A percentile compares a stretch with the other conserved stretches of the same genome.
These are phyloP conservation scores for Cataglyphis albicans DNA, from an alignment of 2,888 invertebrate species.

Conservation along the genomic window DNA sequence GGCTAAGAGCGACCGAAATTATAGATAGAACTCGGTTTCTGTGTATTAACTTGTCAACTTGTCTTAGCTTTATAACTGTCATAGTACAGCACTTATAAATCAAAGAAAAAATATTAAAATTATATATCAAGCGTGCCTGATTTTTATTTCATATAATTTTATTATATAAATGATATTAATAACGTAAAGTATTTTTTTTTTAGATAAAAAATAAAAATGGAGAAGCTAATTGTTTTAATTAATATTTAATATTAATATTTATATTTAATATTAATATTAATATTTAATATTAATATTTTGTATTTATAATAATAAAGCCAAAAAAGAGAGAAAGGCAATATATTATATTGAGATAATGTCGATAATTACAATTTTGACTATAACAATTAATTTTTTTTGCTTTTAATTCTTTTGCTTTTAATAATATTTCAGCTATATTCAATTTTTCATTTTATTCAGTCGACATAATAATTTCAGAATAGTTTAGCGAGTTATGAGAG, in stretches of 20 bases:
- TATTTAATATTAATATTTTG: background rate
- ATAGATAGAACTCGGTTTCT: background rate
- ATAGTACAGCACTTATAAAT: background rate
- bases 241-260: background rate
- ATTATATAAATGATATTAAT: background rate
- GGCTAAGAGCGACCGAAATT: slow-evolving; percentile 13
- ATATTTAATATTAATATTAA: background rate
- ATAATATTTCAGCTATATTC: background rate
- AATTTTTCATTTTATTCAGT: background rate
- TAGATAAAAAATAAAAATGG: background rate
- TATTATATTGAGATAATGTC: background rate
- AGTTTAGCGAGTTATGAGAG: slow-evolving; percentile 6
- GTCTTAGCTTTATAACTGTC: background rate
- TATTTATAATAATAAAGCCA: background rate
- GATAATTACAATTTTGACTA: background rate
- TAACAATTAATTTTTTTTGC: background rate
- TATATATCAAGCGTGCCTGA: background rate
- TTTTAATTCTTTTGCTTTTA: background rate
- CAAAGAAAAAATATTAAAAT: background rate
- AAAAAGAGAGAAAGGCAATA: background rate
- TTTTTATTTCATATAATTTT: background rate
- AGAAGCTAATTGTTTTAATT: background rate
- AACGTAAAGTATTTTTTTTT: background rate
- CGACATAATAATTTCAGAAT: slow-evolving; percentile 9
- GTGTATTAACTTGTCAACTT: background rate